Conservation (phyloP, 1,140 invertebrate genomes). For the Hyposmocoma kahamanoa region DNA sequence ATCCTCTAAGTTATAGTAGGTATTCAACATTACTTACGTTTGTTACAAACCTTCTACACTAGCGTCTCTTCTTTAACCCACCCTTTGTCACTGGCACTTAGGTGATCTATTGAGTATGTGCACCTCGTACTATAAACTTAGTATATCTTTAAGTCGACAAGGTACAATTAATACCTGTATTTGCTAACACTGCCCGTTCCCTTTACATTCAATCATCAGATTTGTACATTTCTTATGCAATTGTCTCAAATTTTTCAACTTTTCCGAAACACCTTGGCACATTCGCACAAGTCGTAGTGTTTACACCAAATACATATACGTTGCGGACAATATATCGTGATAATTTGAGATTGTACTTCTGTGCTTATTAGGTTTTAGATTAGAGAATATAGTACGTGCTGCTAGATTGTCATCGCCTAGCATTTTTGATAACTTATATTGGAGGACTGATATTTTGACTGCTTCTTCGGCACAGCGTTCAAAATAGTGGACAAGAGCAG, state of each 20-base stretch:
- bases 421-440: slow-evolving; percentile 85
- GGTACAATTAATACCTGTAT: too few species aligned
- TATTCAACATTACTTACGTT: too few species aligned
- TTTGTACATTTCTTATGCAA: slow-evolving; percentile 20
- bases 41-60: too few species aligned
- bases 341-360: slow-evolving; percentile 79
- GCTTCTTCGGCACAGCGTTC: slow-evolving; percentile 86
- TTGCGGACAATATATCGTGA: slow-evolving; percentile 79
- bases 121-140: too few species aligned
- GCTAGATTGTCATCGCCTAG: slow-evolving; percentile 86
- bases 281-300: slow-evolving; percentile 79
- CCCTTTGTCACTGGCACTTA: too few species aligned
- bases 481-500: slow-evolving; percentile 91
- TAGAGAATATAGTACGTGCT: slow-evolving; percentile 89
- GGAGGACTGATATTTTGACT: slow-evolving; percentile 89
- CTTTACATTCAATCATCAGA: slow-evolving; percentile 13
- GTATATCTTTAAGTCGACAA: too few species aligned
- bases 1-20: too few species aligned
- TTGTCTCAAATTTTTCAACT: slow-evolving; percentile 79
- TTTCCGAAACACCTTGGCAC: slow-evolving; percentile 90
- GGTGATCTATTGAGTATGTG: too few species aligned
- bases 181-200: too few species aligned
- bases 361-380: slow-evolving; percentile 89
- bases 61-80: too few species aligned
- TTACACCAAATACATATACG: slow-evolving; percentile 77